phyloP scores from a whole-genome alignment of 2,113 vertebrate species.

The Oreochromis tanganicae region DNA sequence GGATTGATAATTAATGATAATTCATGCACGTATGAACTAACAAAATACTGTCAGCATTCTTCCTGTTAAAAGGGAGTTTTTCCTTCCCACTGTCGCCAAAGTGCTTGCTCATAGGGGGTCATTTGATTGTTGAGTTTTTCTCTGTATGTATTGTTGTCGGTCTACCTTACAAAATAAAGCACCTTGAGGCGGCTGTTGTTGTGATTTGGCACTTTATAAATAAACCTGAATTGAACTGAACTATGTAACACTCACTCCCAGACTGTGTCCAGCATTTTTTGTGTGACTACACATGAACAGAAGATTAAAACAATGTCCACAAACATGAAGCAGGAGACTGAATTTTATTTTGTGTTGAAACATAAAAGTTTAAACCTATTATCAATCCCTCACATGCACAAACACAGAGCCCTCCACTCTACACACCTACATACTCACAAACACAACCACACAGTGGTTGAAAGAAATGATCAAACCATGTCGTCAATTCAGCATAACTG shows the following conservation, averaged over 20 bases:
- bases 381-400: not conserved
- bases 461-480: not conserved
- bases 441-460: not conserved
- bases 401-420: not conserved
- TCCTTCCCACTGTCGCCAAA: not conserved
- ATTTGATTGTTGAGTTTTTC: not conserved
- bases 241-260: not conserved
- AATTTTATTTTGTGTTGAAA: not conserved
- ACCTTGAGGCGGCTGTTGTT: not conserved
- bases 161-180: not conserved
- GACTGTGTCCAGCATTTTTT: not conserved
- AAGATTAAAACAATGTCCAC: not conserved
- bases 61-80: not conserved
- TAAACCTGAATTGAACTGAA: not conserved
- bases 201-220: fast-evolving
- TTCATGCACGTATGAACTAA: not conserved
- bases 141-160: not conserved
- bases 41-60: not conserved
- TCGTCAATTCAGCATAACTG: not conserved
- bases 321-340: not conserved
- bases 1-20: not conserved
- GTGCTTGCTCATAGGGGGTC: fast-evolving
- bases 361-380: not conserved
- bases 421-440: not conserved
- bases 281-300: fast-evolving